Evolutionary conservation across 2,888 invertebrate genomes (phyloP).

Genomic region (Chirona hameri): DNA sequence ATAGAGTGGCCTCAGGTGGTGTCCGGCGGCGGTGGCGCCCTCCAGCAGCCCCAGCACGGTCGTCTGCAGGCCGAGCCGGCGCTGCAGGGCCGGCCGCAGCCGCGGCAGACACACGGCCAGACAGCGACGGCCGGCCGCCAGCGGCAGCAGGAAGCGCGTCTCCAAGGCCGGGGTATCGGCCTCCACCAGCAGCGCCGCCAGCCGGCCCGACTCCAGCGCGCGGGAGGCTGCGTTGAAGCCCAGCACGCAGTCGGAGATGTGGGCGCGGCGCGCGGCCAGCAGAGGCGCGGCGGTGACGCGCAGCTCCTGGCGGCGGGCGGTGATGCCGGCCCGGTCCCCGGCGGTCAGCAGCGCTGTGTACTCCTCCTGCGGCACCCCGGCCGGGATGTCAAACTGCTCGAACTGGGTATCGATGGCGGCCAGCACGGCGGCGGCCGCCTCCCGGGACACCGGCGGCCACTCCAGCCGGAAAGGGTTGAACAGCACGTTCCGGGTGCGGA

Average conservation of each 20-base stretch:
- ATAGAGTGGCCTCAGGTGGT: neutral
- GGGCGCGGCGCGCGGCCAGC: neutral
- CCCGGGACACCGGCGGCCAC: slow-evolving; percentile 33
- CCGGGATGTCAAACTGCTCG: slow-evolving; percentile 24
- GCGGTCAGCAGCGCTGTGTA: slow-evolving; percentile 33
- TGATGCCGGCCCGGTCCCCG: slow-evolving; percentile 25
- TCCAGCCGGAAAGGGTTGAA: slow-evolving; percentile 36
- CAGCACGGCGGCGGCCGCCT: slow-evolving; percentile 27
- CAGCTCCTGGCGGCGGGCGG: neutral
- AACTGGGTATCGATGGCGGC: slow-evolving; percentile 24
- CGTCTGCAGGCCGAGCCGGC: neutral
- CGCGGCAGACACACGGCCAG: slow-evolving; percentile 5
- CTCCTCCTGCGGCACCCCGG: slow-evolving; percentile 31
- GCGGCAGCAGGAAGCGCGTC: slow-evolving; percentile 7
- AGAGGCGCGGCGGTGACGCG: neutral
- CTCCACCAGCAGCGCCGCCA: slow-evolving; percentile 36
- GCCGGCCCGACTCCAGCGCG: slow-evolving; percentile 34
- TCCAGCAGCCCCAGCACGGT: neutral
- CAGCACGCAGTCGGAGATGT: slow-evolving; percentile 33
- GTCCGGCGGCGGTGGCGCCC: neutral
- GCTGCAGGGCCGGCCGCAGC: neutral
- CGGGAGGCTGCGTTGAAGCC: slow-evolving; percentile 39
- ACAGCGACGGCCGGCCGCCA: slow-evolving; percentile 3
- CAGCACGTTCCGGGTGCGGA: slow-evolving; percentile 34
- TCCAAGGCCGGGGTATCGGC: slow-evolving; percentile 32